These are phyloP conservation scores for Andrena fulva DNA, from an alignment of 2,888 invertebrate genomes.

Conservation along the genomic window DNA sequence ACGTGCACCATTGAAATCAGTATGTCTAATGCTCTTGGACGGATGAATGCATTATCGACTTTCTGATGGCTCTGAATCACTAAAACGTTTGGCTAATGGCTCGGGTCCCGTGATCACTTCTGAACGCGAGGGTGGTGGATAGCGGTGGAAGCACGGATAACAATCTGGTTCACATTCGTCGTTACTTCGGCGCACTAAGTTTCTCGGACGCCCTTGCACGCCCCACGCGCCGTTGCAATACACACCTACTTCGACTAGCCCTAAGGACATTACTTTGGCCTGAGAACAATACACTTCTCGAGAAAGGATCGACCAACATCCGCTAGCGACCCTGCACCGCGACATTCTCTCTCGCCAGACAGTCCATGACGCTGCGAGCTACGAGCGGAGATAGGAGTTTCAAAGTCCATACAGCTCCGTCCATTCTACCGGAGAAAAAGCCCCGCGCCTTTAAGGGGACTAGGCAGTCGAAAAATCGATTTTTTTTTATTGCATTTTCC, in stretches of 20 bases:
- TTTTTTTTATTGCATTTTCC: too few species aligned
- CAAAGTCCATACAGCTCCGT: background rate
- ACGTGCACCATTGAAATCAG: too few species aligned
- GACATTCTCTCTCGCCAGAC: background rate
- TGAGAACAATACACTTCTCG: background rate
- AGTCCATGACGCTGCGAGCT: background rate
- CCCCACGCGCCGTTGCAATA: background rate
- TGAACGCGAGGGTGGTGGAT: too few species aligned
- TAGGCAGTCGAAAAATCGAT: too few species aligned
- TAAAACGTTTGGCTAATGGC: background rate
- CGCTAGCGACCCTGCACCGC: background rate
- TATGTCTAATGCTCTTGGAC: too few species aligned
- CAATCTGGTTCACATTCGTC: background rate
- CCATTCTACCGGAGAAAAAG: background rate
- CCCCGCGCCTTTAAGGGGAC: background rate
- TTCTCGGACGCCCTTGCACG: background rate
- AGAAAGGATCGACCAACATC: constrained; percentile 6
- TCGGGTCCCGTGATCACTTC: too few species aligned
- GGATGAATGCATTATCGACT: background rate
- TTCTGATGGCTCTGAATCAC: background rate
- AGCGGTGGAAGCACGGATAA: background rate
- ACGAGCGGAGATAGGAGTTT: background rate
- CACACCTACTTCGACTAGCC: background rate
- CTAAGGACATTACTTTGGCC: background rate
- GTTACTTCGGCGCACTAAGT: background rate